phyloP scores from a whole-genome alignment of 2,113 vertebrate genomes.

The Festucalex cinctus region DNA sequence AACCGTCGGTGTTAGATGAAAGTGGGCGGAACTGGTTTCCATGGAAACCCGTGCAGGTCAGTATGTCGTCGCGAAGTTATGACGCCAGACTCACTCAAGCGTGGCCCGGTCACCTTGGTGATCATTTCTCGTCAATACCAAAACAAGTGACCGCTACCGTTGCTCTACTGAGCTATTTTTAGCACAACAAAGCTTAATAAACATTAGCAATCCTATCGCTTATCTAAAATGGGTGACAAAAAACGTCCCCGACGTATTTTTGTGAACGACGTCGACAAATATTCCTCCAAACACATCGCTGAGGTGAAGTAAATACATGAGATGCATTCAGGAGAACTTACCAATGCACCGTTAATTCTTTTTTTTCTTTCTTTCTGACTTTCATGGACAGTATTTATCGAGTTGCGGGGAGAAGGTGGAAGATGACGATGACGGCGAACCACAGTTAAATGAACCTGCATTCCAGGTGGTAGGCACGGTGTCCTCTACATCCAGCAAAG shows the following conservation, averaged over 20 bases:
- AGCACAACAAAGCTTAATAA: background rate
- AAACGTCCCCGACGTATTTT: slow-evolving; percentile 72
- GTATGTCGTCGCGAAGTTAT: background rate
- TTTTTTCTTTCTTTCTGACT: background rate
- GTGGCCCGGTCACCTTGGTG: background rate
- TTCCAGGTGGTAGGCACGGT: slow-evolving; percentile 84
- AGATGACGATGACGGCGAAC: slow-evolving; percentile 42
- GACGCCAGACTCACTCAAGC: background rate
- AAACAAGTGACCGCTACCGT: background rate
- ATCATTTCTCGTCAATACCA: background rate
- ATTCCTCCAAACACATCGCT: slow-evolving; percentile 78
- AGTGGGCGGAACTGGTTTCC: too few relatives aligned
- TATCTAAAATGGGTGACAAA: slow-evolving; percentile 47
- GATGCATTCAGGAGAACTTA: background rate
- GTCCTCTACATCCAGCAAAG: slow-evolving; percentile 24
- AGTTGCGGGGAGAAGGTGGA: slow-evolving; percentile 64
- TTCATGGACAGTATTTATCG: slow-evolving; percentile 78
- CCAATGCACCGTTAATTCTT: background rate
- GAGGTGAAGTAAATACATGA: slow-evolving; percentile 68
- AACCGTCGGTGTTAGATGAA: too few relatives aligned
- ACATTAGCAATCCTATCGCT: background rate
- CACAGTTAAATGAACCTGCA: slow-evolving; percentile 35
- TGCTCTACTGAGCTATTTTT: background rate
- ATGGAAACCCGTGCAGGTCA: background rate
- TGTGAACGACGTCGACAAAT: slow-evolving; percentile 81